A percentile compares a stretch with the other conserved stretches of the same genome.
These are phyloP conservation scores for Helleia helle DNA, from an alignment of 2,888 invertebrate genomes.

Conservation along the genomic window DNA sequence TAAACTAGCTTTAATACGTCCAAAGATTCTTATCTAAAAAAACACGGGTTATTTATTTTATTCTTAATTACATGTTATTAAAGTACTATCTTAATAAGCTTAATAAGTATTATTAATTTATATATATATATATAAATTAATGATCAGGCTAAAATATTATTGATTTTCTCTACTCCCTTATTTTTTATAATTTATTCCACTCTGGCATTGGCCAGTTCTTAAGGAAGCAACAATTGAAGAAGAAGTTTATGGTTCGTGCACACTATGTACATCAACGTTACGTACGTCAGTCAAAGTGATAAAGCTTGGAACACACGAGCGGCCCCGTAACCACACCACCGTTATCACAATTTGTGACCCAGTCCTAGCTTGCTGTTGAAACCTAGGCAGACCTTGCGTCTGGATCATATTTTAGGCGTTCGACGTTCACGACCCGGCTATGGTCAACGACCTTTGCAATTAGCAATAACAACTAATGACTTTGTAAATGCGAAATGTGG, in stretches of 20 bases:
- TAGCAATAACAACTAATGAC: background rate
- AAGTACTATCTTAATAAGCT: too few relatives aligned
- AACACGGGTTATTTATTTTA: too few relatives aligned
- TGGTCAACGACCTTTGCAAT: background rate
- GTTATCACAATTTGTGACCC: conserved; percentile 19
- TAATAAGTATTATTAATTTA: too few relatives aligned
- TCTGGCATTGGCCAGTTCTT: background rate
- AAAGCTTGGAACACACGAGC: conserved; percentile 22
- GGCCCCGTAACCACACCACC: conserved; percentile 24
- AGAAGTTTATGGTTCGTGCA: background rate
- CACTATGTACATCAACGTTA: too few relatives aligned
- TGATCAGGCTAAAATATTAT: too few relatives aligned
- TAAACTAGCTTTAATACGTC: too few relatives aligned
- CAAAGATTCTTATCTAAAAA: too few relatives aligned
- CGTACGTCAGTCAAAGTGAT: conserved; percentile 24
- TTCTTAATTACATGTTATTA: too few relatives aligned
- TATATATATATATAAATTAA: too few relatives aligned
- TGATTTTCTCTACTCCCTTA: background rate
- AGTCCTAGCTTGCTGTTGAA: conserved; percentile 8
- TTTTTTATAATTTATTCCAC: background rate
- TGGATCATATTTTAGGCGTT: background rate
- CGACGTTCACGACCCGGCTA: background rate
- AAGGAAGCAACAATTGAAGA: too few relatives aligned
- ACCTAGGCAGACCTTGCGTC: conserved; percentile 1
- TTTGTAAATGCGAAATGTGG: too few relatives aligned